A percentile compares a stretch with the other conserved stretches of the same genome.
Evolutionary conservation across 1,140 invertebrate species (phyloP).

Genomic region (Neocloeon triangulifer): DNA sequence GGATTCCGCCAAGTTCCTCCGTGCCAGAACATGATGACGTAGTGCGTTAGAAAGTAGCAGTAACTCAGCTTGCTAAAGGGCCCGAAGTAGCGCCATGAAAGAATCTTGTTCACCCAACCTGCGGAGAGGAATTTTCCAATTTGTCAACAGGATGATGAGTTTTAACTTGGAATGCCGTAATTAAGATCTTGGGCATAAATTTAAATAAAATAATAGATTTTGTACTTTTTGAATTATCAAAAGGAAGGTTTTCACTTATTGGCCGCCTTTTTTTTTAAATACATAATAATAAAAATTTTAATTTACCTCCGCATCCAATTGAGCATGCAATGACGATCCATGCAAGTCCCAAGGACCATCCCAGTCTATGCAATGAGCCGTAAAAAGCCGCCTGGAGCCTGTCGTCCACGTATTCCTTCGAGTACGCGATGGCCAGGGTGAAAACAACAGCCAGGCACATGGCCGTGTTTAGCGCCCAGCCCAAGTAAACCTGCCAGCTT

Average conservation of each 20-base stretch:
- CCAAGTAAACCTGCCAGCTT: too few species aligned
- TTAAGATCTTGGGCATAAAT: slow-evolving; percentile 42
- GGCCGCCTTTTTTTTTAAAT: too few species aligned
- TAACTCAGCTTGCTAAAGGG: slow-evolving; percentile 6
- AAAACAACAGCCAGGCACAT: slow-evolving; percentile 13
- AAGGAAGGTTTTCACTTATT: too few species aligned
- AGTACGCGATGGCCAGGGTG: slow-evolving; percentile 14
- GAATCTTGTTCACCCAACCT: slow-evolving; percentile 6
- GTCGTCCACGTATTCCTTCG: slow-evolving; percentile 14
- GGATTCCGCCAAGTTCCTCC: slow-evolving; percentile 9
- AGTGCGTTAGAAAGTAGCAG: slow-evolving; percentile 8
- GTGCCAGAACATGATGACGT: slow-evolving; percentile 7
- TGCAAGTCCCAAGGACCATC: slow-evolving; percentile 31
- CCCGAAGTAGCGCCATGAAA: slow-evolving; percentile 6
- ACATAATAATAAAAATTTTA: too few species aligned
- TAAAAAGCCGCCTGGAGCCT: slow-evolving; percentile 28
- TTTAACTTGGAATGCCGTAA: slow-evolving; percentile 29
- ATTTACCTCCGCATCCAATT: slow-evolving; percentile 37
- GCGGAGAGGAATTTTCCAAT: background rate
- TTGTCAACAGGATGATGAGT: slow-evolving; percentile 11
- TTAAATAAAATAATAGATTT: background rate
- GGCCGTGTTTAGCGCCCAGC: slow-evolving; percentile 14
- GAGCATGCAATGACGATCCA: slow-evolving; percentile 46
- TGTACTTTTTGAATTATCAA: background rate
- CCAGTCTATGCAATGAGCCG: slow-evolving; percentile 28